Evolutionary conservation across 2,113 vertebrate genomes (phyloP).

Genomic region (Microcebus murinus): DNA sequence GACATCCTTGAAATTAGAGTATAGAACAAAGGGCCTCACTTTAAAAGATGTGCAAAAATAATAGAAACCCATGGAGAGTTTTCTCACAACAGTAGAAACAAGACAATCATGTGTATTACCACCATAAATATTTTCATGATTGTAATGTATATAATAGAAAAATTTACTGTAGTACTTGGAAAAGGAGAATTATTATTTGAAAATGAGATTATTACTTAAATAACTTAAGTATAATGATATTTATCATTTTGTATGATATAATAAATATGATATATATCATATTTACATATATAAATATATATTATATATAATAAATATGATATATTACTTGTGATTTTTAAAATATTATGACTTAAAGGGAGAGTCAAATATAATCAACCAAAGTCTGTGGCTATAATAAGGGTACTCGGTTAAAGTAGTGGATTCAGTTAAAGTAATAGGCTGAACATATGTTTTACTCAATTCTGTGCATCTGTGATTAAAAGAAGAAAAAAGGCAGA

Average conservation of each 20-base stretch:
- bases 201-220: background rate
- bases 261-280: no score
- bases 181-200: background rate
- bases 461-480: background rate
- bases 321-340: no score
- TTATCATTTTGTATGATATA: background rate
- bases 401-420: background rate
- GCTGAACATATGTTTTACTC: background rate
- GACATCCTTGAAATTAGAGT: background rate
- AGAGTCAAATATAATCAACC: background rate
- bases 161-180: background rate
- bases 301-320: background rate
- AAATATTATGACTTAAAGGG: background rate
- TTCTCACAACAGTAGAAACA: background rate
- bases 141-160: background rate
- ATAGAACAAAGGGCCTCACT: background rate
- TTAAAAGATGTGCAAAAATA: background rate
- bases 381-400: background rate
- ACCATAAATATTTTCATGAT: background rate
- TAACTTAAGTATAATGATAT: background rate
- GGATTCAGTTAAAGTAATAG: no score
- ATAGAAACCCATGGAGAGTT: background rate
- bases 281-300: background rate
- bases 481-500: background rate
- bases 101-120: background rate